Evolutionary conservation across 2,113 vertebrate genomes (phyloP).

Genomic region (Tachycineta bicolor): DNA sequence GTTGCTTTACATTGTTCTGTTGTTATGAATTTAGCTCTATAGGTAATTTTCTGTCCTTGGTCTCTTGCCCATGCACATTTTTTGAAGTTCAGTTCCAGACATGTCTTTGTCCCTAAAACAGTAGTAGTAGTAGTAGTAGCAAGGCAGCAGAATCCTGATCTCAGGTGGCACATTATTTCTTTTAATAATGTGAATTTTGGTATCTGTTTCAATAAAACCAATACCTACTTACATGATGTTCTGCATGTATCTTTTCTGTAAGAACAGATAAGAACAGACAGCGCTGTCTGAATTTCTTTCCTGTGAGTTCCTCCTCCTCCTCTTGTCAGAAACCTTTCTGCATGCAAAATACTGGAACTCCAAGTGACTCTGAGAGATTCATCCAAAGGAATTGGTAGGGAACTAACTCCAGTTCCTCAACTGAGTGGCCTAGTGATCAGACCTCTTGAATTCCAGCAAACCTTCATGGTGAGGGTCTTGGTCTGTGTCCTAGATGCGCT

Average conservation of each 20-base stretch:
- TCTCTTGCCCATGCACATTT: neutral
- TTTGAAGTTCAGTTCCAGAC: neutral
- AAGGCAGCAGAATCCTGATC: neutral
- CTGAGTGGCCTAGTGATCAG: neutral
- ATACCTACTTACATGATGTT: neutral
- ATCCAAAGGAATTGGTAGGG: neutral
- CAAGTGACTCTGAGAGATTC: neutral
- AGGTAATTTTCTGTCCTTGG: neutral
- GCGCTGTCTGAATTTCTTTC: neutral
- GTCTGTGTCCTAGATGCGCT: neutral
- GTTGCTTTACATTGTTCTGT: neutral
- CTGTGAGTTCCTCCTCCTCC: neutral
- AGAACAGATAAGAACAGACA: neutral
- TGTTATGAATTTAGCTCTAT: neutral
- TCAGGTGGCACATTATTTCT: neutral
- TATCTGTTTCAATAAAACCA: neutral
- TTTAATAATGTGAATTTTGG: neutral
- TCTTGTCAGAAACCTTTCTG: neutral
- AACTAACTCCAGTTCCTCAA: neutral
- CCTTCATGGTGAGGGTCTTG: neutral
- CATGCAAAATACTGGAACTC: neutral
- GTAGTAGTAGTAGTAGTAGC: neutral
- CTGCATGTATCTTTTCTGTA: neutral
- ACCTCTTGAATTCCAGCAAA: neutral
- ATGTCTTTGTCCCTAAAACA: neutral